A percentile compares a stretch with the other conserved stretches of the same genome.
Conservation (phyloP, 1,140 invertebrate species). For the Lepidostoma basale region DNA sequence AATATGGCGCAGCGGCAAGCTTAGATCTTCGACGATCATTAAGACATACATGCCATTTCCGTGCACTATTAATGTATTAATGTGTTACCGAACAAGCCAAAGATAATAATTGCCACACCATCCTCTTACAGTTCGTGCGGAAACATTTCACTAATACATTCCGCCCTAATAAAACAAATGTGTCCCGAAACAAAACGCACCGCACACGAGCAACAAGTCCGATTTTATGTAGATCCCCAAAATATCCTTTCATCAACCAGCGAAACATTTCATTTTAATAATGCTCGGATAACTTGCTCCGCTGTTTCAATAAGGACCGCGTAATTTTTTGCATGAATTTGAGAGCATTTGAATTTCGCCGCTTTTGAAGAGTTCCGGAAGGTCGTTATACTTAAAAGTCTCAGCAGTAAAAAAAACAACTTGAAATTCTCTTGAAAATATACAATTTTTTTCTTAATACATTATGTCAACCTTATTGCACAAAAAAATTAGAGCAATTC, state of each 20-base stretch:
- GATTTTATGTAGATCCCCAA: no score
- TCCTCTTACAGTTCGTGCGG: constrained; percentile 19
- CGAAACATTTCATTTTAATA: no score
- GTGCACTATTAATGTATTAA: constrained; percentile 21
- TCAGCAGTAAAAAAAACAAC: no score
- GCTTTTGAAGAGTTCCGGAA: constrained; percentile 15
- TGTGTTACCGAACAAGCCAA: constrained; percentile 19
- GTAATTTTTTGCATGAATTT: not conserved
- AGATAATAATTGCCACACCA: constrained; percentile 24
- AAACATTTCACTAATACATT: constrained; percentile 21
- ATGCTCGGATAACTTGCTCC: constrained; percentile 8
- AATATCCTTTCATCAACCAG: no score
- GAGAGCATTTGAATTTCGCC: constrained; percentile 5
- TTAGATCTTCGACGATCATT: constrained; percentile 1
- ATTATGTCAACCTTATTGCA: no score
- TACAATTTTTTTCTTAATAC: no score
- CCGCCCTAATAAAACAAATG: constrained; percentile 19
- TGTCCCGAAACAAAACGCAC: not conserved
- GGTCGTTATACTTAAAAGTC: no score
- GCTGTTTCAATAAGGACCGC: not conserved
- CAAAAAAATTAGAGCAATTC: no score
- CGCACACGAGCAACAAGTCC: no score
- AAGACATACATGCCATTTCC: constrained; percentile 19
- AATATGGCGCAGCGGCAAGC: no score
- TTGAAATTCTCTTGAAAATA: no score